Evolutionary conservation across 1,140 invertebrate species (phyloP), one percentile per base, ranked within the genome.

Genomic region (roundworm (Caenorhabditis elegans)): DNA sequence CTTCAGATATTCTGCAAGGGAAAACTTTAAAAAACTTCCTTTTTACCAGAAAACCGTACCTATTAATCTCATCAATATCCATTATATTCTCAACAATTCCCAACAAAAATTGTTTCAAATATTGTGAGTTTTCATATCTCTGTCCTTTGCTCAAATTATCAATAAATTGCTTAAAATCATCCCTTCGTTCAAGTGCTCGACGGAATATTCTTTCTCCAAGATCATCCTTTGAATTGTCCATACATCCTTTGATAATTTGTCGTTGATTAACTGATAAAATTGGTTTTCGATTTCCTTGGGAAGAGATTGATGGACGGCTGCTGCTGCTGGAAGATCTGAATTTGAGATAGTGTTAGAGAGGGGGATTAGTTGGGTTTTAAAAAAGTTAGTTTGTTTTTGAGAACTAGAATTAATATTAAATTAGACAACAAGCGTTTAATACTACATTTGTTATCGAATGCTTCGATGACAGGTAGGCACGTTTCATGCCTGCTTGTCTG

Each of bases 211-310:
- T 24, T 24, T 87, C 86, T 1, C 86, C 86, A 8, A 87, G 49
- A 80, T 87, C 86, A 24, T 86, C 86, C 51, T 87, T 87, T 43
- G 86, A 51, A 82, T 86, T 87, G 28, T 82, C 84, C 43, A 87
- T 84, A 51, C 86, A 87, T 51, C 80, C 88, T 55, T 86, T 87
- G 55, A 87, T 76, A 47, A 87, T 87, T 43, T 79, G 43, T 48
- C 83, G 39, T 60, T 87, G 86, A 47, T 36, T 80, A 17, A 24
- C 15, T 15, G 84, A 47, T 15, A 86, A 78, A 15, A 86, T 31
- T 36, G 76, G 46, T 31, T 78, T 78, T n/a, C 76, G 24, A 24
- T 78, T 78, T 19, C 70, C 79, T 49, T 86, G 77, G 8, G 76
- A 78, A 26, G 81, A 82, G 11, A 82, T 46, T 6, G 81, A 82